A percentile compares a stretch with the other conserved stretches of the same genome.
Conservation (phyloP, 2,888 invertebrate species). For the Alloscopus bannaensis region DNA sequence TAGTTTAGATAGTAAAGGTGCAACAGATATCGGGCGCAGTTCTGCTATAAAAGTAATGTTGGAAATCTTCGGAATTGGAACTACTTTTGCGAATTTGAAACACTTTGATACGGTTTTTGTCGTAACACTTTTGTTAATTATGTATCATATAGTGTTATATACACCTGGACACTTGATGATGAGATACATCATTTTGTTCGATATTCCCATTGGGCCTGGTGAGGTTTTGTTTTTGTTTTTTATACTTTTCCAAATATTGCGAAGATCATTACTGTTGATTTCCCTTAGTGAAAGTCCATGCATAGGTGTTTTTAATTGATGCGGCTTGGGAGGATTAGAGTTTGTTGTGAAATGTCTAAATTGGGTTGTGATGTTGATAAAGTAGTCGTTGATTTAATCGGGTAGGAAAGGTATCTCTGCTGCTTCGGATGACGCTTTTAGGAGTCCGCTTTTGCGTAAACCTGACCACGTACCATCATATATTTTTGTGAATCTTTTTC, state of each 20-base stretch:
- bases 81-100: not conserved
- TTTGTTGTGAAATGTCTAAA: not conserved
- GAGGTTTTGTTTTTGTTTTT: not conserved
- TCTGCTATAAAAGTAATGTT: not conserved
- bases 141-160: not conserved
- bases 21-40: constrained; percentile 18
- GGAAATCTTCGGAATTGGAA: constrained; percentile 6
- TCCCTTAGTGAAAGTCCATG: not conserved
- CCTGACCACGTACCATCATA: not conserved
- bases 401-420: not conserved
- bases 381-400: not conserved
- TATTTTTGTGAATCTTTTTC: not conserved
- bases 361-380: not conserved
- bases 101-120: not conserved
- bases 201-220: constrained; percentile 10
- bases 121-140: not conserved
- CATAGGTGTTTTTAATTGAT: not conserved
- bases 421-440: not conserved
- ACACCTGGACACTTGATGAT: not conserved
- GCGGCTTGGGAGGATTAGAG: not conserved
- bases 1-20: constrained; percentile 10
- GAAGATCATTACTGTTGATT: not conserved
- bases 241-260: constrained; percentile 1
- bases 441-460: not conserved
- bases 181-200: constrained; percentile 11